Base-by-base conservation (phyloP, 1,140 invertebrate species). In the Sminthurinus signatus region DNA sequence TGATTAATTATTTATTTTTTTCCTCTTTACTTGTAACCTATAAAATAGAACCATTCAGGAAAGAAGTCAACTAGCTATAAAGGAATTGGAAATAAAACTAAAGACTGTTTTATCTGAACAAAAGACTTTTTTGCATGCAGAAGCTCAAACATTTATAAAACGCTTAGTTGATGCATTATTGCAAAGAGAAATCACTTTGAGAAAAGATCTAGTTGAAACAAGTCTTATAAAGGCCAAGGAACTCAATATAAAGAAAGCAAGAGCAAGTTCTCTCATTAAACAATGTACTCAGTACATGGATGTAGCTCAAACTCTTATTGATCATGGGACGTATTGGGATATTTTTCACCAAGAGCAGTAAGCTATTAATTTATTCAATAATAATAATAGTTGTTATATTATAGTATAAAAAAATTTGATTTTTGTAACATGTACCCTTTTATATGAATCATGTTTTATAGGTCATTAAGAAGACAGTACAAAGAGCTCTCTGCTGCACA, bases 261-360 rank as follows among this genome's bases (percentile, higher is more conserved):
- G 25, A 28, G 17, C 25, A 12, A 5, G 5, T 5, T 54, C 28
- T 31, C 10, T 54, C 28, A n/a, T 23, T 19, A 54, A 25, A 14
- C 51, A 54, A 23, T 54, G 51, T 31, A 12, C 4, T 8, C 51
- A 54, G 51, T 54, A 54, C 23, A 19, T 55, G 12, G 43, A 44
- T 8, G 2, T 48, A 15, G 46, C 17, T n/a, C 2, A 54, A 29
- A 23, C 32, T 12, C n/a, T 62, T 1, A 2, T 62, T 17, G 32
- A 62, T 1, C 29, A 62, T 1, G 50, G 32, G 31, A 52, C 19
- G 14, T 21, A 54, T 3, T 62, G 60, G 60, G 39, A 44, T 0
- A 21, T 62, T 0, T 17, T 62, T 0, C 21, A 32, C 14, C 50
- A 62, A 21, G 31, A 28, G 43, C 48, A 62, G 60, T 62, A 61